Percentiles rank a stretch among this genome's conserved stretches.
Evolutionary conservation across 2,888 invertebrate genomes (phyloP).

Genomic region (Pristionchus exspectatus): DNA sequence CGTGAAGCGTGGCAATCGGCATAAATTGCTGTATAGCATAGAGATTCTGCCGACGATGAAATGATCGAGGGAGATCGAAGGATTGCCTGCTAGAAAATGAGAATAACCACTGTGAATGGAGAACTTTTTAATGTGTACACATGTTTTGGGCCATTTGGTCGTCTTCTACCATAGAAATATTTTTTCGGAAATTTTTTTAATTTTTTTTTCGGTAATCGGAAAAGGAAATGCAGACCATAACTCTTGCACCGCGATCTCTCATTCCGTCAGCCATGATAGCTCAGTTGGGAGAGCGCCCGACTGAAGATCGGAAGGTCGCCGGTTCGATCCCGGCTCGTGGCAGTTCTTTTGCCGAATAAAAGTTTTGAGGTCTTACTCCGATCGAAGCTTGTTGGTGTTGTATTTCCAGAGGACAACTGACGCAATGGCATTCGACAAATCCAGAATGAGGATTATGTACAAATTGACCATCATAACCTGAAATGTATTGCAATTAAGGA

Average conservation of each 20-base stretch:
- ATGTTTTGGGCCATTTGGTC: background rate
- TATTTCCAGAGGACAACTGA: background rate
- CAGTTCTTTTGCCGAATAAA: background rate
- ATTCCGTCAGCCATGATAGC: too few relatives aligned
- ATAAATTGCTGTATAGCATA: constrained; percentile 42
- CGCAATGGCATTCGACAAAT: background rate
- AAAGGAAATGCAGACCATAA: too few relatives aligned
- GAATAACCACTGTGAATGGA: too few relatives aligned
- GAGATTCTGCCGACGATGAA: constrained; percentile 25
- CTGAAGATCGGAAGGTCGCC: too few relatives aligned
- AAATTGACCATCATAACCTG: background rate
- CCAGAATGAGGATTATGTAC: background rate
- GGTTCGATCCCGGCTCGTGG: too few relatives aligned
- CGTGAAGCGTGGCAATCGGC: background rate
- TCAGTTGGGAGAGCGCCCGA: too few relatives aligned
- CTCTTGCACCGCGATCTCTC: too few relatives aligned
- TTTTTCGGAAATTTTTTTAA: too few relatives aligned
- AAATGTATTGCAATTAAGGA: background rate
- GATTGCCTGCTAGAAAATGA: background rate
- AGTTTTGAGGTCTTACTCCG: background rate
- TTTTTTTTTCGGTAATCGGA: too few relatives aligned
- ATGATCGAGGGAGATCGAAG: background rate
- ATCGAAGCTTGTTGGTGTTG: background rate
- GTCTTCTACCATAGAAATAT: too few relatives aligned
- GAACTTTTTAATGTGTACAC: background rate